Base-by-base conservation (phyloP, 2,888 invertebrate genomes). In the Alviniconcha strummeri region DNA sequence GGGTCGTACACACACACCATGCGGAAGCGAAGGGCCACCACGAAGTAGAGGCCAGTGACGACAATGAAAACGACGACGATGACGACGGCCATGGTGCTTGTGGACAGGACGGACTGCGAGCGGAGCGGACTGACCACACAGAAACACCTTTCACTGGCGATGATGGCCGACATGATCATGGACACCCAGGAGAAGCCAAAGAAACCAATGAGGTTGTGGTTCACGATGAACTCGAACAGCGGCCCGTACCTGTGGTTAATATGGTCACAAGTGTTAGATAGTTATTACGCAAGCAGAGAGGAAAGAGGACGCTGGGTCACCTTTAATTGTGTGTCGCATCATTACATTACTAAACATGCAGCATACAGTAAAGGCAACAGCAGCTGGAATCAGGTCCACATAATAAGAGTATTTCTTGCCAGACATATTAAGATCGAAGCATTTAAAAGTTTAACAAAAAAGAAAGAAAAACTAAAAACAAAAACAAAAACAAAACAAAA, bases 101-200 rank as follows among this genome's bases (percentile, higher is more conserved):
- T 17, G 13, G 5, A 11, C 17, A 80, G 69, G 15, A 80, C 5
- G 5, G 67, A n/a, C 15, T 69, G 69, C 9, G 80, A 80, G n/a
- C 71, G 69, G n/a, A 80, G 71, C 2, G 80, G 80, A 19, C 52
- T 17, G 71, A 80, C 5, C 36, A 80, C 80, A 69, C 80, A 80
- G 52, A 80, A n/a, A 71, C 80, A 80, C 64, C 80, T 69, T 4
- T 80, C 80, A 9, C 54, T 54, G 56, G 80, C 64, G 5, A 80
- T 71, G 17, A 69, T 54, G 55, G 69, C 69, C 17, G 80, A 71
- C 6, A 80, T 7, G 8, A 80, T 15, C 64, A 54, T 52, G 52
- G 69, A 71, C 7, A 69, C 80, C 55, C 69, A 80, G 19, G 54
- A 5, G 15, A 80, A 54, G 15, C 80, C 80, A n/a, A 67, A 80